These are phyloP conservation scores for Metridium senile DNA, from an alignment of 92 coral and sea anemone species.

Conservation along the genomic window DNA sequence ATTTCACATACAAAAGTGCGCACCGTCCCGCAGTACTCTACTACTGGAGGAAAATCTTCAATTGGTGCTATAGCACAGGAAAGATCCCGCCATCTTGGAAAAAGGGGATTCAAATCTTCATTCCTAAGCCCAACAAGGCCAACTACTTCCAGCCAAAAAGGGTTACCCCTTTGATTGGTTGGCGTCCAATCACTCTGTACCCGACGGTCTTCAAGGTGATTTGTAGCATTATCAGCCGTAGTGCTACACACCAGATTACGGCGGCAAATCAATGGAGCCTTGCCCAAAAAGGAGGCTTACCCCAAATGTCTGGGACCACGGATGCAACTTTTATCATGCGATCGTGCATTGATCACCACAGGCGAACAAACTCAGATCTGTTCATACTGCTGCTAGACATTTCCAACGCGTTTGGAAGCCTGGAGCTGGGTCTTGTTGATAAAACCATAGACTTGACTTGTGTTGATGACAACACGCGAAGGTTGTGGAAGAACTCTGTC, in stretches of 20 bases:
- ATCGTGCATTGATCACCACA: not conserved
- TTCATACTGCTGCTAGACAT: not conserved
- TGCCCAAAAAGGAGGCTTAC: slow-evolving; percentile 16
- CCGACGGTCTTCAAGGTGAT: not conserved
- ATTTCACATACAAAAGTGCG: not conserved
- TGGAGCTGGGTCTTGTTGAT: not conserved
- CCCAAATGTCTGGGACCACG: not conserved
- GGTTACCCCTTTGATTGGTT: no score
- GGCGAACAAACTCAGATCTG: not conserved
- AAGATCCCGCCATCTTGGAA: not conserved
- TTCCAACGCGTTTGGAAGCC: not conserved
- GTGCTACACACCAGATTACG: not conserved
- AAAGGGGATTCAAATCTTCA: not conserved
- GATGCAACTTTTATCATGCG: not conserved
- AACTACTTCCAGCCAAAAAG: not conserved
- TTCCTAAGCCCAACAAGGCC: not conserved
- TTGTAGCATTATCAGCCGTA: not conserved
- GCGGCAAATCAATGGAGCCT: slow-evolving; percentile 25
- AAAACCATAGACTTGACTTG: not conserved
- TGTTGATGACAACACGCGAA: not conserved
- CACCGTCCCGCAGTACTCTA: not conserved
- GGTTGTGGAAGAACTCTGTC: not conserved
- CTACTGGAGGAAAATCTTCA: not conserved
- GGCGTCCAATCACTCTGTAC: not conserved
- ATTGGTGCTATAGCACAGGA: not conserved